Conservation (phyloP, 2,888 invertebrate genomes). For the Cyaniris semiargus region DNA sequence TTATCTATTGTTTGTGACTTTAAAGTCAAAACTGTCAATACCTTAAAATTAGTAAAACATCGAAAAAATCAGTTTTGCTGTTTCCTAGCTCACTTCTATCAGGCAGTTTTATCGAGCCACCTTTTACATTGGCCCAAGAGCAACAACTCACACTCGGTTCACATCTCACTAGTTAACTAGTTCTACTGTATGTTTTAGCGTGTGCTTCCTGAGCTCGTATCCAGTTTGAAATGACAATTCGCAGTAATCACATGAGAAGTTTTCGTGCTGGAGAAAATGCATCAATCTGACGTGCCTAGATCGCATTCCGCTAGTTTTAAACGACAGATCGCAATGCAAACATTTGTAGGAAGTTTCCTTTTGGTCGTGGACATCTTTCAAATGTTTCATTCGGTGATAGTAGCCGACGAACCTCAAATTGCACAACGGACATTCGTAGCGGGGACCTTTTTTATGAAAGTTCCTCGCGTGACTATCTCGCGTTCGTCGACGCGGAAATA, state of each 20-base stretch:
- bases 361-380: slow-evolving; percentile 64
- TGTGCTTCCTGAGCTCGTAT: slow-evolving; percentile 67
- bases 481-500: slow-evolving; percentile 57
- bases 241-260: slow-evolving; percentile 59
- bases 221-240: slow-evolving; percentile 67
- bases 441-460: slow-evolving; percentile 64
- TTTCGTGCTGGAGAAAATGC: slow-evolving; percentile 61
- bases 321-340: slow-evolving; percentile 60
- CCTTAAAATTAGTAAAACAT: too few relatives aligned
- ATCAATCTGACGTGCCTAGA: slow-evolving; percentile 60
- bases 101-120: too few relatives aligned
- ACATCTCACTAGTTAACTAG: slow-evolving; percentile 60
- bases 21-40: too few relatives aligned
- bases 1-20: too few relatives aligned
- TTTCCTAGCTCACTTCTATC: too few relatives aligned
- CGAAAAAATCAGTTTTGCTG: too few relatives aligned
- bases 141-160: too few relatives aligned
- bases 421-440: slow-evolving; percentile 71
- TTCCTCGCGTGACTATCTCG: slow-evolving; percentile 55
- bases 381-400: slow-evolving; percentile 66
- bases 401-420: slow-evolving; percentile 64
- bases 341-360: slow-evolving; percentile 64
- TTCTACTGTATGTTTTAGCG: slow-evolving; percentile 65
- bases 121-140: too few relatives aligned
- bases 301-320: slow-evolving; percentile 68